These are phyloP conservation scores for Melanotus villosus DNA, from an alignment of 2,888 invertebrate species.

Conservation along the genomic window DNA sequence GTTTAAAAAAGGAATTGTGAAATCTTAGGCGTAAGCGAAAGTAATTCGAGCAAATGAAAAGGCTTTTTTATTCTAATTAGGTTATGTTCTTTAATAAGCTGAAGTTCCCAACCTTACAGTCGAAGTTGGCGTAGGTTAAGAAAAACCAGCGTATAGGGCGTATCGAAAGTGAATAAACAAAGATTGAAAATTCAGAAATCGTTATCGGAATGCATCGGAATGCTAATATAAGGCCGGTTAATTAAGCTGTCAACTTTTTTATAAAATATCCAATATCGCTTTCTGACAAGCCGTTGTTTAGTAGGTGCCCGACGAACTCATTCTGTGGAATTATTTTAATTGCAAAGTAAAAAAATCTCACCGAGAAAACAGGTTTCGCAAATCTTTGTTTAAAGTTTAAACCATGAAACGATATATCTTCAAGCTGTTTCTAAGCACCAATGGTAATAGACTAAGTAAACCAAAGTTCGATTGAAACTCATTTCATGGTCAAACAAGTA, in stretches of 20 bases:
- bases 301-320: constrained; percentile 14
- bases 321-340: constrained; percentile 24
- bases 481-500: constrained; percentile 24
- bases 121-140: background rate
- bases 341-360: background rate
- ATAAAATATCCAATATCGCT: constrained; percentile 23
- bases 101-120: background rate
- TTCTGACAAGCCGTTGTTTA: constrained; percentile 27
- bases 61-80: background rate
- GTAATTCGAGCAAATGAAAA: background rate
- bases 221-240: constrained; percentile 15
- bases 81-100: background rate
- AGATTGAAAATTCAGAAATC: background rate
- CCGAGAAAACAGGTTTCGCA: constrained; percentile 5
- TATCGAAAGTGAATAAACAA: constrained; percentile 18
- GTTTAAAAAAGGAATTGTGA: background rate
- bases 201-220: too few relatives aligned
- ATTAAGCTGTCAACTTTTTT: constrained; percentile 26
- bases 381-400: background rate
- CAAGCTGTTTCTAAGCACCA: background rate
- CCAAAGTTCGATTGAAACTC: background rate
- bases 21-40: background rate
- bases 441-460: background rate
- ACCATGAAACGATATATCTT: background rate
- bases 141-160: background rate